These are phyloP conservation scores for Timandra comae DNA, from an alignment of 2,888 invertebrate genomes.

Conservation along the genomic window DNA sequence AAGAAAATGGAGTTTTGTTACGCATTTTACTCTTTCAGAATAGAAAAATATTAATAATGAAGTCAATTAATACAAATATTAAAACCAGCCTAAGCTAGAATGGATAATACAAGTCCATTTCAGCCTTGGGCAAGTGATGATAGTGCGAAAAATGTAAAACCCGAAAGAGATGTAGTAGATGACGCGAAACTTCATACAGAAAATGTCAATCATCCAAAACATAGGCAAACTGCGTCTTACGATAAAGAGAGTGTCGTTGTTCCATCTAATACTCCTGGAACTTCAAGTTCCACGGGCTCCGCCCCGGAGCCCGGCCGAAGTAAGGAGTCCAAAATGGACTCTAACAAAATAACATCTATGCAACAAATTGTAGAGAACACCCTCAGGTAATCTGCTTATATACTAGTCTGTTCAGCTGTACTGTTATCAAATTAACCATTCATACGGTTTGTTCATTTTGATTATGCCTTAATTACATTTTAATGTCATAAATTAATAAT, in stretches of 20 bases:
- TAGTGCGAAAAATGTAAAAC: constrained; percentile 67
- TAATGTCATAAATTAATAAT: too few species aligned
- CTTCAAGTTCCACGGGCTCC: constrained; percentile 49
- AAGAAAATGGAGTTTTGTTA: constrained; percentile 77
- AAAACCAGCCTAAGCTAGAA: constrained; percentile 57
- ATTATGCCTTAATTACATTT: too few species aligned
- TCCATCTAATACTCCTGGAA: constrained; percentile 57
- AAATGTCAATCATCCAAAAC: constrained; percentile 77
- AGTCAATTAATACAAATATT: constrained; percentile 46
- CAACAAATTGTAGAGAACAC: constrained; percentile 80
- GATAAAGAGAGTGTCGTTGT: constrained; percentile 69
- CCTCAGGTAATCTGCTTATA: constrained; percentile 73
- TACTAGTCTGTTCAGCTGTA: too few species aligned
- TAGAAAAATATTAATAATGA: constrained; percentile 63
- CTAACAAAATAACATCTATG: constrained; percentile 70
- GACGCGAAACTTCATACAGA: constrained; percentile 76
- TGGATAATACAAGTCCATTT: constrained; percentile 72
- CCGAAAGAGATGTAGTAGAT: constrained; percentile 69
- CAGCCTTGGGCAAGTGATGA: constrained; percentile 72
- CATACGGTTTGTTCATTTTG: too few species aligned
- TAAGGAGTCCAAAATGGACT: constrained; percentile 65
- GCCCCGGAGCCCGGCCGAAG: constrained; percentile 40
- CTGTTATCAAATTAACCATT: too few species aligned
- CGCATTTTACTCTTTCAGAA: constrained; percentile 61
- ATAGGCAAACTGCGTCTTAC: constrained; percentile 76